Base-by-base conservation (phyloP, 2,113 vertebrate species). In the Odocoileus virginianus region DNA sequence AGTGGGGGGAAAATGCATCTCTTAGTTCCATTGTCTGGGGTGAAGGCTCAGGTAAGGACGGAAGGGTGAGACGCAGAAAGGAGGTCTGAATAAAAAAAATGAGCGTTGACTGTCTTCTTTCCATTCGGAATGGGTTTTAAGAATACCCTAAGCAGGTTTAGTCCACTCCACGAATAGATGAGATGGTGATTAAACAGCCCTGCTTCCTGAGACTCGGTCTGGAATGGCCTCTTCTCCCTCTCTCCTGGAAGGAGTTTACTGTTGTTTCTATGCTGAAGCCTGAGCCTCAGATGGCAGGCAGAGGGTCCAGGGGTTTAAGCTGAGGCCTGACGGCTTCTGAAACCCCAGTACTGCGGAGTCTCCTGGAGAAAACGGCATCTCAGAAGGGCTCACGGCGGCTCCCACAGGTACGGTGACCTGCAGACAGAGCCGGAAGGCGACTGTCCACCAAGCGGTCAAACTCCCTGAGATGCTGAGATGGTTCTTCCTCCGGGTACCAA, bases 351-450 rank as follows among this genome's bases (percentile, higher is more conserved):
- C 8, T 6, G 27, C 1, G 8, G 33, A 3, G 7, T 7, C 15
- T 58, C 47, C 82, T 16, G 0, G 6, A 45, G 55, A 17, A 57
- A 78, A 30, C 8, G 4, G 9, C 36, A 30, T 17, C 2, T 4
- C 3, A 27, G 13, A 30, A 14, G 19, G 40, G 30, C 25, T 60
- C 21, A 13, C 1, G 1, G 60, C 1, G 0, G 28, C 45, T 27
- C 30, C 28, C 2, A 0, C 1, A 2, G 4, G 6, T 33, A 6
- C 1, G 21, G 47, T 2, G 0, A 5, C 12, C 36, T 10, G 23
- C 28, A 21, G 8, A 27, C 23, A 30, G 3, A 12, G 6, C 21
- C 1, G 0, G 25, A 1, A 1, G 16, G 8, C 0, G 2, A 21
- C 25, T 5, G 2, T 0, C 7, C 19, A 8, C 1, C 19, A 14